Evolutionary conservation across 1,140 invertebrate species (phyloP).

Genomic region (Trichonephila clavata): DNA sequence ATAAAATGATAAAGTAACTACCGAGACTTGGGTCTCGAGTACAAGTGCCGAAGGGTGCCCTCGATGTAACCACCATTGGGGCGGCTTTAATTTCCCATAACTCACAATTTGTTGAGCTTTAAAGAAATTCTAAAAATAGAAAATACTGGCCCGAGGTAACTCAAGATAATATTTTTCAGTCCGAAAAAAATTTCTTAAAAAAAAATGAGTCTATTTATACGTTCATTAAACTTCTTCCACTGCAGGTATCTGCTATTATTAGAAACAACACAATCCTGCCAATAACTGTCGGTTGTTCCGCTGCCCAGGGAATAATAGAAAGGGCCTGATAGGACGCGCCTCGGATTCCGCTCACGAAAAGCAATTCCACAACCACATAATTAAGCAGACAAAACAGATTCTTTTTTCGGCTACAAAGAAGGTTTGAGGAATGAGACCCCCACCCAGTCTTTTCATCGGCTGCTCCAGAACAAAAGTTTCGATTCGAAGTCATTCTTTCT

Average conservation of each 20-base stretch:
- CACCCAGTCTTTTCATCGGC: not conserved
- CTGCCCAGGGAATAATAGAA: constrained; percentile 4
- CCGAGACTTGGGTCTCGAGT: too few species aligned
- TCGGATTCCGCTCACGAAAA: constrained; percentile 32
- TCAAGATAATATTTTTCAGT: too few species aligned
- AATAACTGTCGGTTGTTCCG: not conserved
- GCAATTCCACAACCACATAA: constrained; percentile 12
- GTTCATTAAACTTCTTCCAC: not conserved
- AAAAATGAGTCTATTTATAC: not conserved
- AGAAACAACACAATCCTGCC: not conserved
- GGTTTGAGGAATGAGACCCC: not conserved
- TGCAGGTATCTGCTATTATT: not conserved
- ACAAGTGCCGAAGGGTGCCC: too few species aligned
- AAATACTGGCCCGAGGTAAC: too few species aligned
- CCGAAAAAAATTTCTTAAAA: too few species aligned
- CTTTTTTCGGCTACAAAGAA: not conserved
- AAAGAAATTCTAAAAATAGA: not conserved
- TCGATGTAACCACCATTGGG: too few species aligned
- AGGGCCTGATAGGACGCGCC: not conserved
- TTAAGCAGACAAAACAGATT: constrained; percentile 17
- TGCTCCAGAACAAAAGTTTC: not conserved
- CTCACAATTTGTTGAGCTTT: not conserved
- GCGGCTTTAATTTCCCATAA: not conserved
- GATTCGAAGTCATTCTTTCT: not conserved
- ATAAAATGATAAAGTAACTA: too few species aligned